phyloP scores from a whole-genome alignment of 2,797 vertebrate species.

The Macropus fuliginosus region DNA sequence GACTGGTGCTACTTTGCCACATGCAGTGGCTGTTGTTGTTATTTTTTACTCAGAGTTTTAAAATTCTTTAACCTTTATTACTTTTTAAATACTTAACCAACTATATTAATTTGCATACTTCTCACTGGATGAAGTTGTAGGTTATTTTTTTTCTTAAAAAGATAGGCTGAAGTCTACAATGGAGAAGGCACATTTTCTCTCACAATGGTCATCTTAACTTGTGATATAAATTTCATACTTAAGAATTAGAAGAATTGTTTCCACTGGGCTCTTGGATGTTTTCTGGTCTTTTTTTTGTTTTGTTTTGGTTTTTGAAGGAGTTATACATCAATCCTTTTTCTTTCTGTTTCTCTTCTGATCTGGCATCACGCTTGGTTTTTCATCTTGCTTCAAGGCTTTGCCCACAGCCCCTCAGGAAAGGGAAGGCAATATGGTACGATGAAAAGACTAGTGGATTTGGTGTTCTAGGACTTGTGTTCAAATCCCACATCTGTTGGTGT shows the following conservation, averaged over 20 bases:
- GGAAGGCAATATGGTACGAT: not conserved
- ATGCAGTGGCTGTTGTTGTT: not conserved
- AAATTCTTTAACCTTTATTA: not conserved
- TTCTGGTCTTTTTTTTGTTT: not conserved
- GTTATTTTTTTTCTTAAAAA: no score
- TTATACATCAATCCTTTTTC: not conserved
- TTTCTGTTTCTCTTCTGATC: not conserved
- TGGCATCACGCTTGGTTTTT: no score
- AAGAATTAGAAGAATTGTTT: not conserved
- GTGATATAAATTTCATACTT: not conserved
- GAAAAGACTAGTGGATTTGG: not conserved
- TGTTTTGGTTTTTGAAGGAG: not conserved
- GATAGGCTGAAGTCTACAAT: not conserved
- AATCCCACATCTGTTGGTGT: not conserved
- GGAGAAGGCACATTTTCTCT: not conserved
- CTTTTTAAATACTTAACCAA: not conserved
- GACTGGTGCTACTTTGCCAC: not conserved
- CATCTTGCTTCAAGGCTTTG: no score
- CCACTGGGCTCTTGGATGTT: not conserved
- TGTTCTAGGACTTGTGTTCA: not conserved
- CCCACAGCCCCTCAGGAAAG: no score
- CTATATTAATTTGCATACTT: not conserved
- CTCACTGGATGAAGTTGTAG: not conserved
- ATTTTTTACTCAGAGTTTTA: not conserved
- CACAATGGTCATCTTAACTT: not conserved